Base-by-base conservation (phyloP, 1,140 invertebrate genomes). In the Drosophila repleta region DNA sequence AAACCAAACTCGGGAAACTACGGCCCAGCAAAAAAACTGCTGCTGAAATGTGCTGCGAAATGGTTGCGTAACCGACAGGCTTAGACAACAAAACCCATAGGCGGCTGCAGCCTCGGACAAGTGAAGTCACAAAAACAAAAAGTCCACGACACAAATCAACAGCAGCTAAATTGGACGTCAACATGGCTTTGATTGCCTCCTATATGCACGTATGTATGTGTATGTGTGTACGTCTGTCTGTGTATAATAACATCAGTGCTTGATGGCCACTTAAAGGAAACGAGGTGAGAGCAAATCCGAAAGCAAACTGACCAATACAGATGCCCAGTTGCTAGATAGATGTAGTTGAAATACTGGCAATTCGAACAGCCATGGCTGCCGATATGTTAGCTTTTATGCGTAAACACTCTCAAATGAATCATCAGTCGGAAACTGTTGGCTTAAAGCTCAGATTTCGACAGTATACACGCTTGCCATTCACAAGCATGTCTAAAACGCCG, bases 81-180 rank as follows among this genome's bases (percentile, higher is more conserved):
- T 49, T 46, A 57, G 63, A 41, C 62, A 71, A 79, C 41, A 46
- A 39, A 73, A 51, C 46, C 41, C 17, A 45, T 41, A 52, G 65
- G 18, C 60, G 32, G 24, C 62, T 15, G 15, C 37, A 55, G 66
- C 55, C 46, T 52, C 62, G 69, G 37, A 60, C 53, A 66, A 37
- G 18, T 37, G 29, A 29, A 26, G 39, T 46, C 29, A 24, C n/a
- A 45, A 63, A 79, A 79, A 35, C 32, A 35, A 35, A 35, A 79
- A 65, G n/a, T 21, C 61, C 43, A 61, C 76, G 76, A 84, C 80
- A 84, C 81, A 85, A 84, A 84, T 85, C 81, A 84, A 80, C 81
- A 77, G 77, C 81, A 62, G 55, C 81, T 62, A 85, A 84, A 84
- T 84, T 84, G 81, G 80, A 85, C 81, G 81, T 85, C 81, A 84